Evolutionary conservation across 2,888 invertebrate genomes (phyloP), one percentile per base, ranked within the genome.

Genomic region (Gerris lacustris): DNA sequence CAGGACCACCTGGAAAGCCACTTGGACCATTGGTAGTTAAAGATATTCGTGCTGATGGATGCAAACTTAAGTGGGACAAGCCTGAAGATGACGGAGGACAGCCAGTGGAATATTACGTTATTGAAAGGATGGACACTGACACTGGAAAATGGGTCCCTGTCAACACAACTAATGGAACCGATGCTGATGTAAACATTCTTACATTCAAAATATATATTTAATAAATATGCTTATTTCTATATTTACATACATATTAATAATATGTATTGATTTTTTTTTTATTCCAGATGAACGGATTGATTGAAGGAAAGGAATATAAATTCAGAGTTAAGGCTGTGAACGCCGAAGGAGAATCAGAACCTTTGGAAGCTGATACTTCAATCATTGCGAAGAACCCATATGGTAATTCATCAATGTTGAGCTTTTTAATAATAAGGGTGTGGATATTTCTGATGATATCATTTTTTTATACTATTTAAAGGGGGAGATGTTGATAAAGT

Each of bases 291-390:
- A 86, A 88, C 0, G 97, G 97, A 0, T 84, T 99, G 43, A 93
- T 93, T 75, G 97, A 98, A 83, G 98, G 98, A 76, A 96, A 97
- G 80, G 94, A 96, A 79, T 99, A 99, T 81, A 86, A 94, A 82
- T 99, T 99, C 87, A 86, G 99, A 72, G 97, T 99, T 0, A 94
- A 94, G 79, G 99, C 99, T 17, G 91, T 96, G 55, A 98, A 98
- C 79, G 87, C 91, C 43, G 95, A 97, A 80, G 99, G 99, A 31
- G 94, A 94, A 80, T 96, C 96, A 0, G 98, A 98, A 77, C 97
- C 98, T n/a, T 81, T 97, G 72, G 92, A 93, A 70, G 95, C 96
- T 0, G 92, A 94, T 45, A 84, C 87, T 45, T 89, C 95, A n/a
- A 92, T 89, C 0, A 88, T 92, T 1, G 98, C 98, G 31, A 99